Conservation (phyloP, 1,140 invertebrate species). For the Camponotus floridanus region DNA sequence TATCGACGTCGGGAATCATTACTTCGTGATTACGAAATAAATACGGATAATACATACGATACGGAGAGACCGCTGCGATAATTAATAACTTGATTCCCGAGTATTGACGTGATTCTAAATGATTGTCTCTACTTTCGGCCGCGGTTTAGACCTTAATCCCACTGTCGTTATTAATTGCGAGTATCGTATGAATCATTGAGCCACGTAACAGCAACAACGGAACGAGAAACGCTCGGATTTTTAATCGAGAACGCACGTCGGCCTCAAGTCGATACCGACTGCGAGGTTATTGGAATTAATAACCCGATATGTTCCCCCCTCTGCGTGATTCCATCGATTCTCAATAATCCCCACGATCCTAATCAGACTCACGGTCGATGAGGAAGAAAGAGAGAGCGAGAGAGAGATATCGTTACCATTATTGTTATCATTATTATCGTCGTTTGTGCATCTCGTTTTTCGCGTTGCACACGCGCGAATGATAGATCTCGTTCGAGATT, state of each 20-base stretch:
- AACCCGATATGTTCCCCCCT: conserved; percentile 61
- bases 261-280: conserved; percentile 33
- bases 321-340: conserved; percentile 62
- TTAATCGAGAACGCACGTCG: conserved; percentile 46
- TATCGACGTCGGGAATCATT: conserved; percentile 47
- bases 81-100: conserved; percentile 48
- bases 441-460: conserved; percentile 14
- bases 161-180: conserved; percentile 56
- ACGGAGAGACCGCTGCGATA: conserved; percentile 5
- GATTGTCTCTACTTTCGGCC: conserved; percentile 50
- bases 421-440: conserved; percentile 47
- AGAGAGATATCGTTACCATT: conserved; percentile 41
- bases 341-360: conserved; percentile 68
- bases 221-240: conserved; percentile 40
- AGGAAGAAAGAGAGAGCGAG: not conserved
- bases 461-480: conserved; percentile 34
- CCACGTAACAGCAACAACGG: conserved; percentile 23
- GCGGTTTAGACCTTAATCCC: conserved; percentile 39
- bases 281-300: conserved; percentile 74
- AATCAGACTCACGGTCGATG: conserved; percentile 50
- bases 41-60: conserved; percentile 29
- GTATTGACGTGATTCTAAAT: conserved; percentile 51
- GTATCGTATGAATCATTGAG: conserved; percentile 35
- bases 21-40: conserved; percentile 48
- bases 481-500: conserved; percentile 70